phyloP scores from a whole-genome alignment of 2,113 vertebrate species.

The Elachura formosa region DNA sequence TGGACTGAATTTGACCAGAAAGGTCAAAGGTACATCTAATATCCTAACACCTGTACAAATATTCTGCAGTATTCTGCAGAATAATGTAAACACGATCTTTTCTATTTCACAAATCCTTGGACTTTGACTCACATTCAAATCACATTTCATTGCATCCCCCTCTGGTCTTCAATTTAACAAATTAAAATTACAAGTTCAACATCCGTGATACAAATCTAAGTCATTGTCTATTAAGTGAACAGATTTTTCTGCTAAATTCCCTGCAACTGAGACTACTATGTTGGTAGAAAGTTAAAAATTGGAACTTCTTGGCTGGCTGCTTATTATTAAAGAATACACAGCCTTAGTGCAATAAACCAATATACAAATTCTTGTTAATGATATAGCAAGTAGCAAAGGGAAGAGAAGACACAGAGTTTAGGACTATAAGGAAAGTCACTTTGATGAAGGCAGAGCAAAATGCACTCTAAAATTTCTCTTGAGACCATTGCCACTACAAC shows the following conservation, averaged over 20 bases:
- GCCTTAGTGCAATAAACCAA: background rate
- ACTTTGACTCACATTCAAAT: background rate
- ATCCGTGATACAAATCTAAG: background rate
- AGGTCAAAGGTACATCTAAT: background rate
- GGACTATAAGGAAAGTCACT: background rate
- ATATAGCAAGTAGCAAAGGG: background rate
- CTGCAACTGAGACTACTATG: background rate
- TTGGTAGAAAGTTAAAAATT: background rate
- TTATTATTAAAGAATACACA: background rate
- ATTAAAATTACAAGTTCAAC: background rate
- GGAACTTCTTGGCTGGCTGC: background rate
- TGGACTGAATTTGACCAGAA: background rate
- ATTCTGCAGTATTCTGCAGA: background rate
- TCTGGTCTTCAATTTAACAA: background rate
- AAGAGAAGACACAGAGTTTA: background rate
- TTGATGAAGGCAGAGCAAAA: background rate
- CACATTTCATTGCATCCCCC: background rate
- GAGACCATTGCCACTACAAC: accelerated
- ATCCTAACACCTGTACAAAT: background rate
- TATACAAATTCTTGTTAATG: background rate
- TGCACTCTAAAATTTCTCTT: background rate
- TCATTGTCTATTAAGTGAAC: background rate
- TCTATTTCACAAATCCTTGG: background rate
- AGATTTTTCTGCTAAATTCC: background rate
- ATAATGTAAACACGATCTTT: background rate